Base-by-base conservation (phyloP, 2,888 invertebrate genomes). In the Mesorhabditis spiculigera region DNA sequence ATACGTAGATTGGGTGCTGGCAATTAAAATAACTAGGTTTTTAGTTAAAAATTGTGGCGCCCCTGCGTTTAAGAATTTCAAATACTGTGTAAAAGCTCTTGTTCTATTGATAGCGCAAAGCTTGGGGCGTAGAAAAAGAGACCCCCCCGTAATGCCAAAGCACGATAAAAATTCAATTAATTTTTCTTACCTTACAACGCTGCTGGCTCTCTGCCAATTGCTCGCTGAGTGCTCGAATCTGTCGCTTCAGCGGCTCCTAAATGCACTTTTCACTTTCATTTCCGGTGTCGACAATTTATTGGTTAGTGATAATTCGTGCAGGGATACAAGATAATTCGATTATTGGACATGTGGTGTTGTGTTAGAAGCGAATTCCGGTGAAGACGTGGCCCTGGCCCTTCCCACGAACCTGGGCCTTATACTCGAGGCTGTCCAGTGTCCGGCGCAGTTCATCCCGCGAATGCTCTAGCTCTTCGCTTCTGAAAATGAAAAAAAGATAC, bases 221-320 rank as follows among this genome's bases (percentile, higher is more conserved):
- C 13, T 75, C 78, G 41, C 69, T 70, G 68, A 79, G 64, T 43
- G 63, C 67, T 28, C 75, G 73, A 16, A 77, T 71, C 67, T 73
- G 69, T 45, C 75, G 71, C 61, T 72, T 70, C 63, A 78, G 68
- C 41, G 74, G 73, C 43, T 77, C 77, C 79, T 79, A 73, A 42
- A 74, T 65, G 28, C 42, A 50, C 50, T 10, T 50, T 50, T 10
- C 2, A 13, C 58, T 1, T 50, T 3, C 28, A 28, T 28, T 28
- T 28, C 28, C 28, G 28, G 28, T 28, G 28, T 28, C 28, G 28
- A 28, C 28, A 28, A 28, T 28, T 28, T 28, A 28, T 28, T 28
- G 28, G 28, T 28, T 28, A 28, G 28, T 28, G 28, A 28, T 28
- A 28, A 28, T 28, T 28, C 28, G 28, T 28, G 28, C 28, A 28